A percentile compares a stretch with the other conserved stretches of the same genome.
Conservation (phyloP, 1,140 invertebrate species). For the Trichonephila inaurata region DNA sequence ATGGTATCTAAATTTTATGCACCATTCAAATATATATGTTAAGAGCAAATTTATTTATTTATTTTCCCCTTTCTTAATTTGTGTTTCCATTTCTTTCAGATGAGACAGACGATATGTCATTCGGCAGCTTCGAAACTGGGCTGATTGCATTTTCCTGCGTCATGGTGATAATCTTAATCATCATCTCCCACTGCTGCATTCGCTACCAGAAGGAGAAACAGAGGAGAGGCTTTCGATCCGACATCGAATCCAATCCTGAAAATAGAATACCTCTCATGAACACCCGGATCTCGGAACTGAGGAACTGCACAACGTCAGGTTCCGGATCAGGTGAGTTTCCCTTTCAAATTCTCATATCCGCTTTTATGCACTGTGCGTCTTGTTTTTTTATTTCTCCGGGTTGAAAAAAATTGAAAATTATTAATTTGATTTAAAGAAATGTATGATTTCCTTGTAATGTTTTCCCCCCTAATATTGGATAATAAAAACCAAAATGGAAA, state of each 20-base stretch:
- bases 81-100: neutral
- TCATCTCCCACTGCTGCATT: constrained; percentile 24
- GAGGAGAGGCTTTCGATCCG: neutral
- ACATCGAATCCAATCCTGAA: constrained; percentile 53
- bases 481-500: no score
- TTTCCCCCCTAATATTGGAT: no score
- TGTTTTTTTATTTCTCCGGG: no score
- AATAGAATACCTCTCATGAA: constrained; percentile 51
- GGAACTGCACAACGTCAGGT: constrained; percentile 50
- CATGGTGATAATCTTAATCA: neutral
- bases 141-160: constrained; percentile 22
- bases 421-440: no score
- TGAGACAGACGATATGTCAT: neutral
- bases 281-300: constrained; percentile 7
- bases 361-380: no score
- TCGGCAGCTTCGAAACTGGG: constrained; percentile 18
- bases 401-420: no score
- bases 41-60: no score
- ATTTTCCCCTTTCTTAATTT: neutral
- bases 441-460: no score
- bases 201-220: constrained; percentile 42
- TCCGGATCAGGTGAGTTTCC: constrained; percentile 60
- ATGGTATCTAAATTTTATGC: no score
- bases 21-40: no score
- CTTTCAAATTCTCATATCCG: neutral